Evolutionary conservation across 2,797 vertebrate genomes (phyloP).

Genomic region (Propithecus deckenii): DNA sequence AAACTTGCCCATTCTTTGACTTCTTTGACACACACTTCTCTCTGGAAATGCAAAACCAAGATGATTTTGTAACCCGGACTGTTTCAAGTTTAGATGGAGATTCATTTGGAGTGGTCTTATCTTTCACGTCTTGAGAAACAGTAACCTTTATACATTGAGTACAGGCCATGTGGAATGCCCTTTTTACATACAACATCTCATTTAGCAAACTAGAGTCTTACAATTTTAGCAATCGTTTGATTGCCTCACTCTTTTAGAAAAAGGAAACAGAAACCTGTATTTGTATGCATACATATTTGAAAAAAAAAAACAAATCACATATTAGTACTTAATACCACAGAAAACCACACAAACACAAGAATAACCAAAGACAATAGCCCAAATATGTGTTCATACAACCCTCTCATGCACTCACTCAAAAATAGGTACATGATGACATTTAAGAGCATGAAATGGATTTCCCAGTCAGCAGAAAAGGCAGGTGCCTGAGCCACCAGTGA

Average conservation of each 20-base stretch:
- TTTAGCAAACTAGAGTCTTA: not conserved
- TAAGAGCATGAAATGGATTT: not conserved
- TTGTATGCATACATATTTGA: not conserved
- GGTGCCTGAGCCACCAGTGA: not conserved
- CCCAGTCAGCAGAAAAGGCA: not conserved
- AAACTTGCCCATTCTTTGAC: not conserved
- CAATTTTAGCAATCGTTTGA: not conserved
- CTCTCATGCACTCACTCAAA: not conserved
- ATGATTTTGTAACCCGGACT: not conserved
- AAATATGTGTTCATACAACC: not conserved
- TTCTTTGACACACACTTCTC: not conserved
- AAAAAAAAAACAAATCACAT: not conserved
- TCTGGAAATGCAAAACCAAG: not conserved
- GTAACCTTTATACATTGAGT: not conserved
- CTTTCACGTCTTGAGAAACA: not conserved
- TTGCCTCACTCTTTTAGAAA: not conserved
- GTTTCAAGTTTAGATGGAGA: not conserved
- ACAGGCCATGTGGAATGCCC: not conserved
- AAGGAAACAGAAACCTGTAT: not conserved
- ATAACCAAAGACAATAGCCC: not conserved
- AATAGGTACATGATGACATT: not conserved
- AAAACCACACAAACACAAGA: slow-evolving; percentile 50
- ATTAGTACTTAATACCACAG: not conserved
- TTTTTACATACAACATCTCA: not conserved
- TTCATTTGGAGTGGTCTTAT: not conserved